Percentiles rank a stretch among this genome's conserved stretches.
phyloP scores from a whole-genome alignment of 2,888 invertebrate genomes.

The Rhopalosiphum nymphaeae region DNA sequence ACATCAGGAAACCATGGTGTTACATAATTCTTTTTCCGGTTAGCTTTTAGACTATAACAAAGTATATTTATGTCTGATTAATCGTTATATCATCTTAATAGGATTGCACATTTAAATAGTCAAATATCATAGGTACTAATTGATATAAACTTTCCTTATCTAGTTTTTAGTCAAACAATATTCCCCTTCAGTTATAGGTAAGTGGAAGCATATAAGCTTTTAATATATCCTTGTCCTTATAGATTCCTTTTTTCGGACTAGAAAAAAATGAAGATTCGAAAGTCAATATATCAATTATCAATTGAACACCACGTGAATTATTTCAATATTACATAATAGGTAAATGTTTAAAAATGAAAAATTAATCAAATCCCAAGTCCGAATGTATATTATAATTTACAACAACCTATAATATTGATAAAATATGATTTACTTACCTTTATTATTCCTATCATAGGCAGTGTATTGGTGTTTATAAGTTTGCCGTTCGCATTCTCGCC shows the following conservation, averaged over 20 bases:
- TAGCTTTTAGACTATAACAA: neutral
- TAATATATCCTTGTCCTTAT: neutral
- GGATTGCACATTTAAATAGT: neutral
- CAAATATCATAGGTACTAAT: neutral
- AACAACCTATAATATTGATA: neutral
- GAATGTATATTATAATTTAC: neutral
- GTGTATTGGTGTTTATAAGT: constrained; percentile 80
- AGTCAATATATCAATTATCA: neutral
- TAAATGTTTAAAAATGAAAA: neutral
- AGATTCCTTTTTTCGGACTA: neutral
- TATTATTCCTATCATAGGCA: constrained; percentile 74
- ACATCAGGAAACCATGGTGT: neutral
- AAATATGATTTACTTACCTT: neutral
- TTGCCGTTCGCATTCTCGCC: constrained; percentile 91
- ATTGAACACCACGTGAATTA: neutral
- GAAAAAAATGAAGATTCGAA: neutral
- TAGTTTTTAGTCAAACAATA: neutral
- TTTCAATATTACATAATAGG: neutral
- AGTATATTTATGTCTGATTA: neutral
- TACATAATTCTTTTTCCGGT: neutral
- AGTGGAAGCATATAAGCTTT: neutral
- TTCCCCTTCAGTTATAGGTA: neutral
- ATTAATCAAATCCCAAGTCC: neutral
- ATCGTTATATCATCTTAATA: neutral
- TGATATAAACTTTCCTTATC: neutral